Base-by-base conservation (phyloP, 2,888 invertebrate species). In the Polietes domitor region DNA sequence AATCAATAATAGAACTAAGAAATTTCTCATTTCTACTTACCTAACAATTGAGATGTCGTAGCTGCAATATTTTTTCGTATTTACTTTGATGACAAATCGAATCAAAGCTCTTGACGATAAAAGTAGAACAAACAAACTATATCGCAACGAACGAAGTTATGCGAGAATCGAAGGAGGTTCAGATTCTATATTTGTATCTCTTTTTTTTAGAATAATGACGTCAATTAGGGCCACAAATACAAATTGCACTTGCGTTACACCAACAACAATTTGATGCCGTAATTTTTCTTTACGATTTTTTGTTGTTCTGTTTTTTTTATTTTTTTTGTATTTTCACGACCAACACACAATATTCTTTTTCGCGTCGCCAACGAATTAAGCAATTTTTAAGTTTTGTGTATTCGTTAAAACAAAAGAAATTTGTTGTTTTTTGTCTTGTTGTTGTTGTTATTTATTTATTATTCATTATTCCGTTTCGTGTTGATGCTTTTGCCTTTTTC, bases 21-120 rank as follows among this genome's bases (percentile, higher is more conserved):
- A 15, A 61, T 24, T 71, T 19, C 10, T n/a, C n/a, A n/a, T n/a
- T 5, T 28, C 24, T 17, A 81, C 85, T 85, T 82, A 85, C 85
- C 85, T 79, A 74, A 70, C 28, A 47, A 71, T 74, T 71, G 28
- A 73, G 72, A 32, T 47, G 77, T 53, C 37, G 73, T 37, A 37
- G 37, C 63, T 37, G 19, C 72, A 43, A 71, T 61, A 47, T 61
- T 61, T n/a, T 32, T 17, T 4, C 1, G 26, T 7, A 21, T 26
- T 21, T 6, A 5, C 4, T 19, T 7, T 12, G 55, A 72, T 79
- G 61, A 73, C 17, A 74, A 79, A 68, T 77, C 28, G 77, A 73
- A 72, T 68, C 77, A n/a, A n/a, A n/a, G 68, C 5, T 77, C 70
- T 26, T 63, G 63, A 74, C 61, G 61, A 77, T 77, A 70, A 53